Evolutionary conservation across 2,113 vertebrate species (phyloP).

Genomic region (Lipophrys pholis): DNA sequence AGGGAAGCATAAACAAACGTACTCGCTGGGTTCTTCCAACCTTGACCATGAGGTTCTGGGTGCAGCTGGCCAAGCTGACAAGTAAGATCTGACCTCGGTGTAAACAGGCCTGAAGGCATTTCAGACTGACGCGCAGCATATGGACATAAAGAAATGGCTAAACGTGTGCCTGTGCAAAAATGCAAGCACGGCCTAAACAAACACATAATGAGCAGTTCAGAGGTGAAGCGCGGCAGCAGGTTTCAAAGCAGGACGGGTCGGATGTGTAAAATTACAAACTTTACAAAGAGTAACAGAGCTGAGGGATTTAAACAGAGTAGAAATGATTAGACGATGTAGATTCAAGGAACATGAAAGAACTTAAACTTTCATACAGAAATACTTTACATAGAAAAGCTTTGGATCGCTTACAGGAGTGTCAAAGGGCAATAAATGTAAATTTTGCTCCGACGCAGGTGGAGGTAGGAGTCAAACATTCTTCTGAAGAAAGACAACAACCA

Average conservation of each 20-base stretch:
- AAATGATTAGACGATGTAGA: neutral
- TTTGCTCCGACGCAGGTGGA: no score
- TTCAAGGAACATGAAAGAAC: no score
- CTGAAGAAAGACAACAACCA: no score
- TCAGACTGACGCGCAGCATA: slow-evolving; percentile 7
- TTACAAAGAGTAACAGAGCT: slow-evolving; percentile 1
- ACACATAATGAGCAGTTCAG: neutral
- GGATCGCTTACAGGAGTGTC: no score
- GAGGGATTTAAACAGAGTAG: neutral
- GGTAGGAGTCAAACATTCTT: no score
- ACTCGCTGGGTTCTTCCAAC: slow-evolving; percentile 28
- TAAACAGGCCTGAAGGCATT: slow-evolving; percentile 27
- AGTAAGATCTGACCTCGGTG: slow-evolving; percentile 30
- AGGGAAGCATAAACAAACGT: slow-evolving; percentile 23
- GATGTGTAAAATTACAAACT: neutral
- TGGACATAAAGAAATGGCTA: neutral
- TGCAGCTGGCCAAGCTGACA: slow-evolving; percentile 40
- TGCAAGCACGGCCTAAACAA: neutral
- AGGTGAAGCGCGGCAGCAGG: neutral
- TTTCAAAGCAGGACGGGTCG: neutral
- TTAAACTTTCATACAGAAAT: no score
- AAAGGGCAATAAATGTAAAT: no score
- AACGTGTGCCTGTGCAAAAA: neutral
- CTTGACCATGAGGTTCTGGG: slow-evolving; percentile 38
- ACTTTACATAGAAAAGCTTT: no score